Percentiles rank a stretch among this genome's conserved stretches.
These are phyloP conservation scores for Metacarcinus magister DNA, from an alignment of 2,888 invertebrate genomes.

Conservation along the genomic window DNA sequence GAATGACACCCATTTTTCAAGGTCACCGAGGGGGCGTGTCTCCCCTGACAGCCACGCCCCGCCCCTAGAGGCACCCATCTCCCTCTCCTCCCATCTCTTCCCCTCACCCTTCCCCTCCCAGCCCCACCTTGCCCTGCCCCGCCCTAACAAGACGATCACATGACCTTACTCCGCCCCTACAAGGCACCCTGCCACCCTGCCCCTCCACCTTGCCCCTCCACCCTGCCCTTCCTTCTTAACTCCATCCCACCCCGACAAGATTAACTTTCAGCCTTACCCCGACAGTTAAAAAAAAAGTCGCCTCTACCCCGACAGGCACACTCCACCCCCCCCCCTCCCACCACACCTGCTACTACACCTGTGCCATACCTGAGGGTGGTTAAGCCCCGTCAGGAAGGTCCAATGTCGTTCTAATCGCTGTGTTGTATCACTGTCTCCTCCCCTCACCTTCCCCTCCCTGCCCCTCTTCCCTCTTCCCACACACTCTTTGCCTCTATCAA, in stretches of 20 bases:
- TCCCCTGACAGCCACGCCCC: too few species aligned
- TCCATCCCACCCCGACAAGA: not conserved
- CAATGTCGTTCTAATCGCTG: too few species aligned
- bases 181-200: not conserved
- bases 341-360: not conserved
- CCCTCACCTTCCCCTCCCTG: not conserved
- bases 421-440: not conserved
- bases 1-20: not conserved
- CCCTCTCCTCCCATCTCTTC: too few species aligned
- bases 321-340: not conserved
- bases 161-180: not conserved
- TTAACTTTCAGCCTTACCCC: not conserved
- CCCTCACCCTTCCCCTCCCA: too few species aligned
- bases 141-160: not conserved
- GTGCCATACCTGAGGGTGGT: too few species aligned
- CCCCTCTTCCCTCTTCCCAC: not conserved
- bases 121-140: not conserved
- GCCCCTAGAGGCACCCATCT: too few species aligned
- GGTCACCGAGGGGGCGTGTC: too few species aligned
- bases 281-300: too few species aligned
- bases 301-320: not conserved
- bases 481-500: not conserved
- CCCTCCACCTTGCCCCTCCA: not conserved
- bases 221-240: not conserved
- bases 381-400: too few species aligned